phyloP scores from a whole-genome alignment of 2,113 vertebrate species.

The Holacanthus passer region DNA sequence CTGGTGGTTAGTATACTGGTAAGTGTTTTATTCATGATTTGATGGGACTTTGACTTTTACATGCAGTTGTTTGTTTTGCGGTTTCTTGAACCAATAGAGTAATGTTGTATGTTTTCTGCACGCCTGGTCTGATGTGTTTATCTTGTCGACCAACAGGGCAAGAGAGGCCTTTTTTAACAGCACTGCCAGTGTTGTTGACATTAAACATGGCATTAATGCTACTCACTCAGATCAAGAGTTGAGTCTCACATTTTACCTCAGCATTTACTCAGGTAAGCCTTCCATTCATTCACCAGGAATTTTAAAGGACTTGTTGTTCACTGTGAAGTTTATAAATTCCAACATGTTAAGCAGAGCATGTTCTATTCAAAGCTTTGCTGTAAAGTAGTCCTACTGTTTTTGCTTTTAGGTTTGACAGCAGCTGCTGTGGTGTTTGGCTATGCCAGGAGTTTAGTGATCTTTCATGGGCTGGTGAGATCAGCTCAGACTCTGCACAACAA shows the following conservation, averaged over 20 bases:
- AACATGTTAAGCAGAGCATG: no score
- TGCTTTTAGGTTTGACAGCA: constrained; percentile 86
- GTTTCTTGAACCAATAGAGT: no score
- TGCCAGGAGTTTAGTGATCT: constrained; percentile 85
- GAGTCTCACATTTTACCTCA: constrained; percentile 87
- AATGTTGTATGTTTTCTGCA: no score
- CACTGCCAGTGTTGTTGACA: background rate
- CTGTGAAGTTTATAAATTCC: no score
- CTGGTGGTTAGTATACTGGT: constrained; percentile 97
- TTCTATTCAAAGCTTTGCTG: no score
- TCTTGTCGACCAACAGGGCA: constrained; percentile 62
- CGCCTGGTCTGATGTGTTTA: background rate
- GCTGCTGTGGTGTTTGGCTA: constrained; percentile 88
- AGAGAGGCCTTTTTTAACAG: constrained; percentile 52
- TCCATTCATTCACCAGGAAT: background rate
- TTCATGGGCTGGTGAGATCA: constrained; percentile 88
- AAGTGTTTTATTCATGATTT: constrained; percentile 24
- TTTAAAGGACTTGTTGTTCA: no score
- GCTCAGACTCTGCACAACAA: constrained; percentile 89
- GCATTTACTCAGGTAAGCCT: constrained; percentile 89
- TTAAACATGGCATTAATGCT: constrained; percentile 17
- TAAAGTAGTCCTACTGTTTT: background rate
- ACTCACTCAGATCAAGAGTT: constrained; percentile 54
- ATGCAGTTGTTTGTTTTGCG: background rate
- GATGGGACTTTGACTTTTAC: no score